Evolutionary conservation across 1,140 invertebrate genomes (phyloP).

Genomic region (Gryllus bimaculatus): DNA sequence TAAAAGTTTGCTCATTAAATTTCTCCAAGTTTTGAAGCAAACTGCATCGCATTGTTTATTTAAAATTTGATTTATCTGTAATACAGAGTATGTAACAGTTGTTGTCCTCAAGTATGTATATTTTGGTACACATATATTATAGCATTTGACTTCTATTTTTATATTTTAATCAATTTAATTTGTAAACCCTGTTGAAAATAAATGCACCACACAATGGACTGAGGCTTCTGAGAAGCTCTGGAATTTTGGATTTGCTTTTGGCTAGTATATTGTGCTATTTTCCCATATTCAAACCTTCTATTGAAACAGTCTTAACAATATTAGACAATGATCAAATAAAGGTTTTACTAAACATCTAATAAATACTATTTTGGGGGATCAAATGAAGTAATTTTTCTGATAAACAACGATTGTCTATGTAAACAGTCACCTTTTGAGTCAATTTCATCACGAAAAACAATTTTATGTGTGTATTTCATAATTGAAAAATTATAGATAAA

Average conservation of each 20-base stretch:
- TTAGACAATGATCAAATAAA: not conserved
- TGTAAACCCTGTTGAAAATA: not conserved
- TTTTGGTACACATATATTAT: constrained; percentile 6
- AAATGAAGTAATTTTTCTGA: no score
- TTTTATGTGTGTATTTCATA: constrained; percentile 1
- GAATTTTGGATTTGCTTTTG: not conserved
- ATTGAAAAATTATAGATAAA: not conserved
- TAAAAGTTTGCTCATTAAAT: no score
- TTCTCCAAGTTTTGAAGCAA: not conserved
- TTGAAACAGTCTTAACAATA: not conserved
- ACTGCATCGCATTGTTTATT: not conserved
- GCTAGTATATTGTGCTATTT: not conserved
- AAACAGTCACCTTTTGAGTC: not conserved
- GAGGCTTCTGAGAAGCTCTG: not conserved
- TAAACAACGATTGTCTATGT: not conserved
- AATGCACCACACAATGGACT: not conserved
- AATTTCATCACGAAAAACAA: not conserved
- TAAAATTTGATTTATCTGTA: not conserved
- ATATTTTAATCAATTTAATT: not conserved
- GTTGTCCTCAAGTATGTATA: not conserved
- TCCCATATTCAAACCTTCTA: not conserved
- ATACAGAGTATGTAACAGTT: not conserved
- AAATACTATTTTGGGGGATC: not conserved
- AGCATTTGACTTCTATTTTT: not conserved
- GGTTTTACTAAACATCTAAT: not conserved